Evolutionary conservation across 2,888 invertebrate species (phyloP).

Genomic region (Desoria tigrina): DNA sequence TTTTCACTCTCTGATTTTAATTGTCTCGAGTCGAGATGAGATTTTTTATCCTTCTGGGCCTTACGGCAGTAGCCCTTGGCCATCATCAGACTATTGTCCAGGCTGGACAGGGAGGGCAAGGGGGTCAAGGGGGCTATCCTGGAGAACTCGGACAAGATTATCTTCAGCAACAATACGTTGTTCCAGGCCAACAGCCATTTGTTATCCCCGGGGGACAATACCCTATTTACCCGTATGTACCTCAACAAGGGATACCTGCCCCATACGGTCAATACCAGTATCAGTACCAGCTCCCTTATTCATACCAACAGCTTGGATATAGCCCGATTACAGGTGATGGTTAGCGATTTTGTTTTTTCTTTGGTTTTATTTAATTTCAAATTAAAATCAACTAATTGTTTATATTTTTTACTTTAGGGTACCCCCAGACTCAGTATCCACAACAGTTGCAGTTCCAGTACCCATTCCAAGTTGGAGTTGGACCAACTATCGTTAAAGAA

Average conservation of each 20-base stretch:
- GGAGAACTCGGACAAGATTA: background rate
- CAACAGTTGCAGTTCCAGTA: conserved; percentile 2
- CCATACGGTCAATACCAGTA: no score
- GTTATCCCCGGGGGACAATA: no score
- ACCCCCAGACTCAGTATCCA: background rate
- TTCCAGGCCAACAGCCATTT: no score
- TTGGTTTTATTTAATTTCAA: background rate
- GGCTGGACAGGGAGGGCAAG: background rate
- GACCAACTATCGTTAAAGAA: no score
- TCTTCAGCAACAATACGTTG: background rate
- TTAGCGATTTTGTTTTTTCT: background rate
- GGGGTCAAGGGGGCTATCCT: background rate
- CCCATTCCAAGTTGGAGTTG: background rate
- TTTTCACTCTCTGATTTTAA: background rate
- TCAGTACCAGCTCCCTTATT: no score
- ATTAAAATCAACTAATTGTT: background rate
- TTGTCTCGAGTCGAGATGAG: background rate
- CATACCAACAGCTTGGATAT: no score
- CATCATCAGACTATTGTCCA: background rate
- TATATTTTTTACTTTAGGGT: background rate
- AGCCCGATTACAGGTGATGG: background rate
- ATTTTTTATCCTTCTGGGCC: background rate
- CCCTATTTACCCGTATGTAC: no score
- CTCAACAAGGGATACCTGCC: no score
- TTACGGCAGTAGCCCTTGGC: background rate